Conservation (phyloP, 2,113 vertebrate species). For the Zosterops japonicus region DNA sequence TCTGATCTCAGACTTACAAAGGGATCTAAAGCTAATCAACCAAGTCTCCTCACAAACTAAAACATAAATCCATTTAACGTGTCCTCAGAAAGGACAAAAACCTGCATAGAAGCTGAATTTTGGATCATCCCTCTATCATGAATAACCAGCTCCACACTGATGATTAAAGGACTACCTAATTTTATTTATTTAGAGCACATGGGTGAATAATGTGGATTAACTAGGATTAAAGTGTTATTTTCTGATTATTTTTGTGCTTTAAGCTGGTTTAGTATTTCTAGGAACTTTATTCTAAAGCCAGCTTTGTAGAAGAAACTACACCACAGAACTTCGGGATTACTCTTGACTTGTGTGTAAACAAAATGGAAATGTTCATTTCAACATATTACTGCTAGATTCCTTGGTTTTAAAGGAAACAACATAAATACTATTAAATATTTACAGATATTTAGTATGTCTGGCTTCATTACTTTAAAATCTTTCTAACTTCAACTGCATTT, state of each 20-base stretch:
- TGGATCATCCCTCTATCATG: not conserved
- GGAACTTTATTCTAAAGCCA: slow-evolving; percentile 54
- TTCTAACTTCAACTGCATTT: not conserved
- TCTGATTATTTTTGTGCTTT: slow-evolving; percentile 68
- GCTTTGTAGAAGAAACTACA: slow-evolving; percentile 36
- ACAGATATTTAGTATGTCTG: not conserved
- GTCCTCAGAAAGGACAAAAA: slow-evolving; percentile 4
- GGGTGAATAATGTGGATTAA: slow-evolving; percentile 71
- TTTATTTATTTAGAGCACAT: slow-evolving; percentile 20
- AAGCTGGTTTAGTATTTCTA: slow-evolving; percentile 59
- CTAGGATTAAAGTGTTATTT: slow-evolving; percentile 67
- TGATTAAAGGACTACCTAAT: slow-evolving; percentile 30
- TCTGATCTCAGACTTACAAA: slow-evolving; percentile 18
- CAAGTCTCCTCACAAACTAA: slow-evolving; percentile 1
- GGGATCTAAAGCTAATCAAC: not conserved
- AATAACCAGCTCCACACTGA: not conserved
- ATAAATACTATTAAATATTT: not conserved
- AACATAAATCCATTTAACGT: not conserved
- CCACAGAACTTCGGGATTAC: not conserved
- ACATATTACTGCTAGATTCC: not conserved
- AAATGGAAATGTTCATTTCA: not conserved
- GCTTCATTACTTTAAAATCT: not conserved
- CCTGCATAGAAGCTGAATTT: not conserved
- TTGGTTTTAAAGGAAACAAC: not conserved
- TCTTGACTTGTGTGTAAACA: not conserved